Evolutionary conservation across 2,113 vertebrate species (phyloP), one percentile per base, ranked within the genome.

Genomic region (Phoenicopterus ruber): DNA sequence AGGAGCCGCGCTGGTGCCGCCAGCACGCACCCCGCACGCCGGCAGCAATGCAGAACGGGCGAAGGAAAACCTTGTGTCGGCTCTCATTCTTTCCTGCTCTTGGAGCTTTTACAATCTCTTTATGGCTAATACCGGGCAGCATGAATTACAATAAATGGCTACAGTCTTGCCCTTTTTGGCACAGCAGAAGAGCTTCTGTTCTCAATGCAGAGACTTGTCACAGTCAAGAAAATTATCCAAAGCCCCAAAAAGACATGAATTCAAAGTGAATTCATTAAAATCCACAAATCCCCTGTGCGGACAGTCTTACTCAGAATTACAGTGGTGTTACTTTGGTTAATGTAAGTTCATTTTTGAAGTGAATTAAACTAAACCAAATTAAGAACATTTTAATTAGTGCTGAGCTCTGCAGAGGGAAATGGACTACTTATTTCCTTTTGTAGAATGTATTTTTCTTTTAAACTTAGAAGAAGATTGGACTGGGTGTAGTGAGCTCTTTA

Each of bases 51-150:
- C 36, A 14, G 62, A 31, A 31, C 1, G 4, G 40, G 17, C 4
- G 1, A 54, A 4, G 5, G 36, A 47, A 38, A 50, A 54, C 29
- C 52, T 83, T 1, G 0, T 0, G 0, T 13, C 2, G 2, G 5
- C 19, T 38, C 46, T 8, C 54, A 18, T 11, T 20, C 58, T 8
- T 14, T 34, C 26, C 44, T 82, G 69, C 88, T 49, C 76, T 36
- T 54, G 40, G 76, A 84, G 63, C 55, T 69, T 26, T 52, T 32
- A 36, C 54, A 8, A 0, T 10, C 59, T 34, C 79, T 9, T 18
- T 17, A 18, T 10, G 49, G 63, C 47, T 46, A 61, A 17, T 5
- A 21, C 20, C 28, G 40, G 57, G 77, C 88, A 93, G 88, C 40
- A n/a, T 4, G 7, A n/a, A 38, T 21, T 29, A 26, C 42, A 57